Conservation (phyloP, 2,797 vertebrate genomes). For the Syndactyla subalaris region DNA sequence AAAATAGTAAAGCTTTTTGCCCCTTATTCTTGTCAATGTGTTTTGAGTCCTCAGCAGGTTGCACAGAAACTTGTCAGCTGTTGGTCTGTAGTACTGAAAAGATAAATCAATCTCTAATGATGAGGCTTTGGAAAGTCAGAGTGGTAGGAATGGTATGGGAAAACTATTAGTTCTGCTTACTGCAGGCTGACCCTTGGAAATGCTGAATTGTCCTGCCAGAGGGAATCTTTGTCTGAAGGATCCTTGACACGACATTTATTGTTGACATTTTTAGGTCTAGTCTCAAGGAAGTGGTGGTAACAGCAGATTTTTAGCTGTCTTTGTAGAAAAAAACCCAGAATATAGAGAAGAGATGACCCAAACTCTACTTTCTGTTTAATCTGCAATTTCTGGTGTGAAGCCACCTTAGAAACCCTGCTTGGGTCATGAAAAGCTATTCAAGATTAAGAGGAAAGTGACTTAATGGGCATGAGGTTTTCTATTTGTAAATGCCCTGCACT, state of each 20-base stretch:
- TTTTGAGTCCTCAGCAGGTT: neutral
- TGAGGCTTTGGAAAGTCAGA: neutral
- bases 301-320: neutral
- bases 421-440: neutral
- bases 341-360: neutral
- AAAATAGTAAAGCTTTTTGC: neutral
- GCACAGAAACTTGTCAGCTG: neutral
- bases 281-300: neutral
- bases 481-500: conserved; percentile 3
- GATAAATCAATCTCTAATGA: neutral
- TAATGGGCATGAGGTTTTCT: conserved; percentile 15
- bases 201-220: neutral
- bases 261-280: neutral
- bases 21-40: neutral
- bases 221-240: neutral
- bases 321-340: neutral
- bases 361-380: conserved; percentile 11
- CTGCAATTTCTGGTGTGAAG: neutral
- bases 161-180: neutral
- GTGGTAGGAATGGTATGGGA: neutral
- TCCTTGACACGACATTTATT: neutral
- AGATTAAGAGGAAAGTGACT: conserved; percentile 20
- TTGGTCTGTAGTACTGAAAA: neutral
- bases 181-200: neutral
- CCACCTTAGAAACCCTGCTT: neutral